Conservation (phyloP, 2,113 vertebrate species). For the Pomatorhinus ruficollis region DNA sequence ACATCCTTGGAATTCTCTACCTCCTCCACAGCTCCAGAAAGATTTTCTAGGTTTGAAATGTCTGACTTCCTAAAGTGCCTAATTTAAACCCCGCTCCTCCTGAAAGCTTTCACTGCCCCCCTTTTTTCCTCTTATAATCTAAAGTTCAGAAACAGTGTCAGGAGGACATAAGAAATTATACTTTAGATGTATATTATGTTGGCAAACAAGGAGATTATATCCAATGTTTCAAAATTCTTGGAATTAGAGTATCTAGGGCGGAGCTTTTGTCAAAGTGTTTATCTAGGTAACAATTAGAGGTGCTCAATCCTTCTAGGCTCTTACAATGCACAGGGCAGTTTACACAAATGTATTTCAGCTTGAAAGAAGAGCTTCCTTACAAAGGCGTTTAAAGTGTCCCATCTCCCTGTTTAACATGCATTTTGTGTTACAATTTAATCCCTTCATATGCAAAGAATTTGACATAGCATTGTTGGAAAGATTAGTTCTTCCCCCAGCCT, state of each 20-base stretch:
- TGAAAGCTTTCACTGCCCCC: neutral
- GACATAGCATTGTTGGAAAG: neutral
- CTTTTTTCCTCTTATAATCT: neutral
- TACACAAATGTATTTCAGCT: fast-evolving
- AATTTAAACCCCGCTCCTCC: neutral
- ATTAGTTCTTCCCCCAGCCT: neutral
- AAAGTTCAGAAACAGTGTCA: neutral
- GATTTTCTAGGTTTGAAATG: neutral
- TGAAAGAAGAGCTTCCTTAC: neutral
- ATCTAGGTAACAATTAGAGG: neutral
- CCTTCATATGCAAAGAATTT: neutral
- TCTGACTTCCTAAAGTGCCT: neutral
- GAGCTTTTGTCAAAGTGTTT: neutral
- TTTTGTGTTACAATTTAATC: slow-evolving; percentile 18
- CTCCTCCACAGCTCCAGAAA: neutral
- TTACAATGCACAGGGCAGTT: neutral
- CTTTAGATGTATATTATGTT: neutral
- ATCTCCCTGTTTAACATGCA: neutral
- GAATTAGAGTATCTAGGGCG: neutral
- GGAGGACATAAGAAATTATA: neutral
- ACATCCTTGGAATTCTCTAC: neutral
- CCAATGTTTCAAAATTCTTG: slow-evolving; percentile 16
- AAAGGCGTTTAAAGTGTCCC: neutral
- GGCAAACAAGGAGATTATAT: slow-evolving; percentile 10
- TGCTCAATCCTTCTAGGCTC: neutral